Conservation (phyloP, 2,888 invertebrate species). For the Thera obeliscata region DNA sequence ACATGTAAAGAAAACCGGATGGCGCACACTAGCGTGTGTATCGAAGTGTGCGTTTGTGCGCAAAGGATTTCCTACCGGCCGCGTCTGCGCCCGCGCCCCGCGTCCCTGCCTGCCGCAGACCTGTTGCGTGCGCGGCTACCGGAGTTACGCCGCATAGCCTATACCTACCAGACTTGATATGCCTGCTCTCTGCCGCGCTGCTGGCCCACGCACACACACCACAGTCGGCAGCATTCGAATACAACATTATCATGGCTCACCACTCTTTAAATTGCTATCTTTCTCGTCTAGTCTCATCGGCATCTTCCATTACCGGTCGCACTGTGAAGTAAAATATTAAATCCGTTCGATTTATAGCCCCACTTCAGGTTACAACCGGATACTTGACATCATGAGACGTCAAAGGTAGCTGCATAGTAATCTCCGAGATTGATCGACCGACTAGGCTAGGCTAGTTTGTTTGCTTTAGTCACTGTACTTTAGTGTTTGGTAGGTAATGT, state of each 20-base stretch:
- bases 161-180: conserved; percentile 77
- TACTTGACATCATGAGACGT: conserved; percentile 77
- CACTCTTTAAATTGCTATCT: conserved; percentile 74
- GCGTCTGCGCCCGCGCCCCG: conserved; percentile 60
- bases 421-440: conserved; percentile 38
- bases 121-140: conserved; percentile 83
- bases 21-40: conserved; percentile 65
- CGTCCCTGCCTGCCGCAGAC: conserved; percentile 72
- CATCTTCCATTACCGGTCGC: conserved; percentile 75
- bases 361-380: conserved; percentile 71
- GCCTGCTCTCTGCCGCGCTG: conserved; percentile 64
- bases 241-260: conserved; percentile 77
- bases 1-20: conserved; percentile 78
- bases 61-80: conserved; percentile 82
- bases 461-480: background rate
- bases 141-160: conserved; percentile 84
- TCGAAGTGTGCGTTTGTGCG: conserved; percentile 70
- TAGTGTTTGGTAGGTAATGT: background rate
- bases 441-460: background rate
- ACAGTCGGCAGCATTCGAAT: conserved; percentile 58
- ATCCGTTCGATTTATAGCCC: conserved; percentile 72
- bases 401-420: conserved; percentile 50
- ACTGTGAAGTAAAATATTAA: conserved; percentile 66
- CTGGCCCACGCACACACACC: conserved; percentile 60
- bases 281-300: conserved; percentile 69